These are phyloP conservation scores for Allacma fusca DNA, from an alignment of 2,888 invertebrate genomes.

Conservation along the genomic window DNA sequence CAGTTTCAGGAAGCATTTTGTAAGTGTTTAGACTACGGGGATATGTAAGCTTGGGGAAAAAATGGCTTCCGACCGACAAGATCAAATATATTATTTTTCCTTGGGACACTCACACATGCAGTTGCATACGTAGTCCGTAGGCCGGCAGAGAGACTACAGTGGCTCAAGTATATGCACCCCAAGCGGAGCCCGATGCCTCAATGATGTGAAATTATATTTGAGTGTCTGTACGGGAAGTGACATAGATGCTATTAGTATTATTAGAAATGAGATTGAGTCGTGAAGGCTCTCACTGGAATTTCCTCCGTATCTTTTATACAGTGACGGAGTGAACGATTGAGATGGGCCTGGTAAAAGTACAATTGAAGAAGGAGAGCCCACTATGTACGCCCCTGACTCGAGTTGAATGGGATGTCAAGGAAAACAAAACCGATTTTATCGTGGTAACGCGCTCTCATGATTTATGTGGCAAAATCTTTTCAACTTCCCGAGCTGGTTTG, in stretches of 20 bases:
- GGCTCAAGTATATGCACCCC: too few relatives aligned
- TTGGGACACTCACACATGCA: neutral
- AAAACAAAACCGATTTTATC: conserved; percentile 51
- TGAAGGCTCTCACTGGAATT: neutral
- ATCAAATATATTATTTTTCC: conserved; percentile 1
- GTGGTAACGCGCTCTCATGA: conserved; percentile 48
- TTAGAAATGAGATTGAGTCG: conserved; percentile 35
- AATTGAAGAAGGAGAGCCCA: neutral
- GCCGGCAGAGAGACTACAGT: too few relatives aligned
- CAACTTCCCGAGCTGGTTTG: conserved; percentile 44
- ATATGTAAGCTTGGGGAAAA: neutral
- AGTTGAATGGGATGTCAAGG: conserved; percentile 36
- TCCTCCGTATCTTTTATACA: conserved; percentile 14
- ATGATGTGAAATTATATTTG: neutral
- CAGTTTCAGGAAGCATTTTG: neutral
- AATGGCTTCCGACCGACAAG: conserved; percentile 4
- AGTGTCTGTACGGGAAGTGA: conserved; percentile 12
- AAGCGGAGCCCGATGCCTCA: too few relatives aligned
- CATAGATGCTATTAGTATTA: conserved; percentile 42
- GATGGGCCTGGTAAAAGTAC: conserved; percentile 10
- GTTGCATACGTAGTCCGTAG: too few relatives aligned
- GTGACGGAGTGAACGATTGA: neutral
- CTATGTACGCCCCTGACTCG: neutral
- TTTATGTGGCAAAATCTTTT: conserved; percentile 51
- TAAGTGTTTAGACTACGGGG: neutral